phyloP scores from a whole-genome alignment of 2,888 invertebrate genomes.

The Blera fallax region DNA sequence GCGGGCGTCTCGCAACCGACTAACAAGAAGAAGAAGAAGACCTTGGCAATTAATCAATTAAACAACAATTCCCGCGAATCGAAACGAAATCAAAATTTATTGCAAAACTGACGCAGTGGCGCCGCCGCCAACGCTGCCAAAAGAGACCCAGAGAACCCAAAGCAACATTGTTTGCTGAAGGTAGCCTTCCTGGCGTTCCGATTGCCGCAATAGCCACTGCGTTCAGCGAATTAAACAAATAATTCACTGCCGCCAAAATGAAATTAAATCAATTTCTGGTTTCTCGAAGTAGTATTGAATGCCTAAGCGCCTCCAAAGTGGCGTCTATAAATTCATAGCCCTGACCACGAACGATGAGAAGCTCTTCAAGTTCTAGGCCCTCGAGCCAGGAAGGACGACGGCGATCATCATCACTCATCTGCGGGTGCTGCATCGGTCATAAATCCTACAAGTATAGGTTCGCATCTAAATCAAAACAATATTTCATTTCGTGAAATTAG shows the following conservation, averaged over 20 bases:
- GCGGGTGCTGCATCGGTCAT: slow-evolving; percentile 41
- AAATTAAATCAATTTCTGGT: slow-evolving; percentile 62
- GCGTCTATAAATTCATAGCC: slow-evolving; percentile 54
- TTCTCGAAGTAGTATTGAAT: slow-evolving; percentile 46
- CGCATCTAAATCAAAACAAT: slow-evolving; percentile 62
- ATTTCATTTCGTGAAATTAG: slow-evolving; percentile 70
- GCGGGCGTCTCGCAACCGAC: slow-evolving; percentile 24
- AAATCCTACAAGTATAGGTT: slow-evolving; percentile 44
- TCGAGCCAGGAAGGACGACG: slow-evolving; percentile 23
- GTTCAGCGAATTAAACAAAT: slow-evolving; percentile 43
- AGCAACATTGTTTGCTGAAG: slow-evolving; percentile 23
- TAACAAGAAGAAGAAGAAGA: slow-evolving; percentile 20
- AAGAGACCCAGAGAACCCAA: too few species aligned
- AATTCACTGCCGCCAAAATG: slow-evolving; percentile 41
- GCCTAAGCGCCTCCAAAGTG: slow-evolving; percentile 15
- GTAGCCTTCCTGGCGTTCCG: slow-evolving; percentile 26
- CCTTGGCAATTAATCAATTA: slow-evolving; percentile 68
- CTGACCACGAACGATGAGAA: background rate
- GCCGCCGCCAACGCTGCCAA: slow-evolving; percentile 50
- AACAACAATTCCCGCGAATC: slow-evolving; percentile 31
- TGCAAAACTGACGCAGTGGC: slow-evolving; percentile 66
- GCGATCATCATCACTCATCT: slow-evolving; percentile 60
- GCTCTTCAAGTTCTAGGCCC: background rate
- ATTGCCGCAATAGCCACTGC: slow-evolving; percentile 1
- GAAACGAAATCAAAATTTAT: slow-evolving; percentile 60